phyloP scores from a whole-genome alignment of 2,113 vertebrate genomes.

The Anguilla japonica region DNA sequence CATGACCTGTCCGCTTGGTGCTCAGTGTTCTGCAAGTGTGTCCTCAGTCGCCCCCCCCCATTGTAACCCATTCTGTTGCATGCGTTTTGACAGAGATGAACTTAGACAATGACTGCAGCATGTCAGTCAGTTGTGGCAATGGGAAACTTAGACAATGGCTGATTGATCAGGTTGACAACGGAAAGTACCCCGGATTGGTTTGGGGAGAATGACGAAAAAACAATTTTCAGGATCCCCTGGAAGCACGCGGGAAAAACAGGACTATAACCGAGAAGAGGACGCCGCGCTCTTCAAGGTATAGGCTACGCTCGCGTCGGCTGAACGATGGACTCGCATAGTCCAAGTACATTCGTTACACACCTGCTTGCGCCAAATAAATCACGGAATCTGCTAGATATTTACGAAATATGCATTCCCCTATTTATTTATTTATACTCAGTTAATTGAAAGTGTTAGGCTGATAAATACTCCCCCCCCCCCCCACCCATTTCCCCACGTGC shows the following conservation, averaged over 20 bases:
- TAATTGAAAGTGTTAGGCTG: neutral
- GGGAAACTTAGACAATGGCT: slow-evolving; percentile 97
- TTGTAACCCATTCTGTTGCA: slow-evolving; percentile 18
- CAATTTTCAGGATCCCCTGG: slow-evolving; percentile 96
- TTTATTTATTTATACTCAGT: neutral
- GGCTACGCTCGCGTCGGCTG: neutral
- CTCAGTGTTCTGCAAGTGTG: slow-evolving; percentile 7
- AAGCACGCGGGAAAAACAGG: slow-evolving; percentile 97
- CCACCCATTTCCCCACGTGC: too few relatives aligned
- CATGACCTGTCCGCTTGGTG: slow-evolving; percentile 3
- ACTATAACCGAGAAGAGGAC: slow-evolving; percentile 96
- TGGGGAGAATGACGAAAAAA: slow-evolving; percentile 97
- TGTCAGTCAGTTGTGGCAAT: slow-evolving; percentile 87
- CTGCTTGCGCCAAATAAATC: neutral
- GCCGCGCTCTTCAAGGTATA: slow-evolving; percentile 95
- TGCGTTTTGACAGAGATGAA: slow-evolving; percentile 57
- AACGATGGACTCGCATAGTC: neutral
- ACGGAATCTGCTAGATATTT: neutral
- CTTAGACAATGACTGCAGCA: slow-evolving; percentile 72
- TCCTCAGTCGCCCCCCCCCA: slow-evolving; percentile 11
- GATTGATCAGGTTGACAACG: slow-evolving; percentile 97
- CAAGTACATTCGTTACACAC: neutral
- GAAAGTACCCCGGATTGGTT: slow-evolving; percentile 90
- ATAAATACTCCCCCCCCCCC: too few relatives aligned
- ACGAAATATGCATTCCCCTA: neutral